Evolutionary conservation across 1,140 invertebrate species (phyloP), one percentile per base, ranked within the genome.

Genomic region (Macrocentrus cingulum): DNA sequence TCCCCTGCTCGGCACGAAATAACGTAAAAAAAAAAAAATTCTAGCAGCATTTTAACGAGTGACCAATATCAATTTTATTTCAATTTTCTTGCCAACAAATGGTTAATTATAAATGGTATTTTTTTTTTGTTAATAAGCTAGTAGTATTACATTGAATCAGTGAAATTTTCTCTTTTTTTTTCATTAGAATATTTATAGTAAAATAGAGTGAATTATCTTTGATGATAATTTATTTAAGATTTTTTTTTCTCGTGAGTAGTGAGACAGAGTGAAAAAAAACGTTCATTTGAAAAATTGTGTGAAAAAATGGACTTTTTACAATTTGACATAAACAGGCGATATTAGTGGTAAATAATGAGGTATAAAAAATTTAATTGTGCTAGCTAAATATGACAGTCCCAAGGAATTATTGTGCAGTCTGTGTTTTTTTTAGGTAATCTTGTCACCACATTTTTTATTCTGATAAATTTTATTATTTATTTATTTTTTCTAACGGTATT

Each of bases 341-440:
- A n/a, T 6, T 13, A 45, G n/a, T 48, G 20, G 9, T 50, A n/a
- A 34, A 34, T 34, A 9, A 16, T 50, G 19, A n/a, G 16, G 16
- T 42, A 53, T 39, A 56, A 56, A 49, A 19, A 49, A 42, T 57
- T 57, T 13, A 41, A 58, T 51, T 58, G 56, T 58, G 48, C 56
- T 58, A 51, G 36, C 46, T 58, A 51, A 51, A 36, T n/a, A n/a
- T 49, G 49, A 51, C 49, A 51, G 32, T 51, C 55, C 23, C 39
- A 44, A 29, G 16, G 15, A 51, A 50, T 41, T 45, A 37, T 56
- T 46, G 46, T 51, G 37, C 46, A 58, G 42, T n/a, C 16, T 44
- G 45, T 18, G 18, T 11, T 29, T 44, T 19, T 1, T 50, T 50
- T 20, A 9, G 15, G n/a, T n/a, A n/a, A n/a, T n/a, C n/a, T 36